Base-by-base conservation (phyloP, 2,888 invertebrate species). In the Patella pellucida region DNA sequence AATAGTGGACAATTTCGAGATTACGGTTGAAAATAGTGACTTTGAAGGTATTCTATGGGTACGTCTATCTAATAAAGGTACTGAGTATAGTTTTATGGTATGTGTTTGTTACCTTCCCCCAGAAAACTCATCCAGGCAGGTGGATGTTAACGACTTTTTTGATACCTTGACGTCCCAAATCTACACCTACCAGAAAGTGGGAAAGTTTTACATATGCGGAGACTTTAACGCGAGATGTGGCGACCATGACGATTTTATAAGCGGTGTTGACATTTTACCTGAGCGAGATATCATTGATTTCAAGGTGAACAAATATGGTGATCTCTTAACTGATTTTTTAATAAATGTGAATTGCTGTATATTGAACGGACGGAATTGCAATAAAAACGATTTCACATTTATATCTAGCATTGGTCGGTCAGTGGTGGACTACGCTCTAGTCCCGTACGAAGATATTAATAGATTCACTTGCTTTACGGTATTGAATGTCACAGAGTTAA, bases 321-420 rank as follows among this genome's bases (percentile, higher is more conserved):
- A 62, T 2, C 9, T 16, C 2, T n/a, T 62, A 15, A 62, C 16
- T 15, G 62, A 62, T 11, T 62, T 62, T 7, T 23, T 62, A 16
- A 62, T 62, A 15, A 62, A 62, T 7, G 62, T 62, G 23, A 62
- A 62, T 62, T 62, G 62, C 19, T 62, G 56, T 56, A 56, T 56
- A n/a, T 62, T 62, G n/a, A 62, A 62, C 19, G n/a, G 62, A 2
- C 15, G 62, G 11, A 62, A 62, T 15, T 56, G 16, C 2, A 62
- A n/a, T 12, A 62, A 62, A 62, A 62, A 62, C 16, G 62, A 62
- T 15, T 62, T 16, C 15, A 62, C 62, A 3, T 62, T 15, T 15
- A n/a, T 62, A 11, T 62, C 62, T 16, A 4, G 16, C 19, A 15
- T 12, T 12, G 62, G 62, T 2, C 62, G 62, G 16, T 62, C 62